Evolutionary conservation across 1,140 invertebrate genomes (phyloP), one percentile per base, ranked within the genome.

Genomic region (Nebria ingens): DNA sequence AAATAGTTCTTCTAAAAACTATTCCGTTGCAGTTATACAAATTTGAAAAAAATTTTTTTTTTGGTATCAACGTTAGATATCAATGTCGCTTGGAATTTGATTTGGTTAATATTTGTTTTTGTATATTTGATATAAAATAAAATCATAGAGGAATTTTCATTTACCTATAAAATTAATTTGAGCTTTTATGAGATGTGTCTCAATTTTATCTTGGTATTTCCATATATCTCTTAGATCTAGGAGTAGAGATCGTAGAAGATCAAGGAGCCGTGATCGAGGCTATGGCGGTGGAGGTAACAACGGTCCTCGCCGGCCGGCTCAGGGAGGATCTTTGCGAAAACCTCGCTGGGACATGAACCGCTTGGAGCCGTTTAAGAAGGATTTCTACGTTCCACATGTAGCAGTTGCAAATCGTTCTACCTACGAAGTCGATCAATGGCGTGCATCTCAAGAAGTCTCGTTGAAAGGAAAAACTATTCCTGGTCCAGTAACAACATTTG

Each of bases 311-410:
- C 55, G 68, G 56, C 75, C 73, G 57, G 74, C 76, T 61, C 73
- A 75, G 13, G 75, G 77, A 38, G 71, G 75, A 9, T 75, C 65
- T 64, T 62, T 79, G 21, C 68, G 85, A 25, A 87, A 85, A 73
- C 84, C 86, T 4, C 78, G 82, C 65, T 90, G 87, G 88, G 80
- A 86, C 66, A 56, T 80, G 57, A 74, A 67, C 51, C 78, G 84
- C 57, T 71, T 96, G 2, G 85, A 86, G 55, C 86, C 89, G 3
- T 94, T 97, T 72, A 88, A 92, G 65, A 96, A 96, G 75, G 89
- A 94, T 65, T 97, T 97, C 67, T 97, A 96, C 68, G 72, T 85
- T 58, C 90, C 92, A 49, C 84, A 86, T 66, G 77, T 82, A 2
- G 76, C 80, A 53, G 87, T 93, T 21, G 72, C 83, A 57, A 83